Percentiles rank a stretch among this genome's conserved stretches.
Evolutionary conservation across 2,797 vertebrate genomes (phyloP).

Genomic region (Smutsia temminckii): DNA sequence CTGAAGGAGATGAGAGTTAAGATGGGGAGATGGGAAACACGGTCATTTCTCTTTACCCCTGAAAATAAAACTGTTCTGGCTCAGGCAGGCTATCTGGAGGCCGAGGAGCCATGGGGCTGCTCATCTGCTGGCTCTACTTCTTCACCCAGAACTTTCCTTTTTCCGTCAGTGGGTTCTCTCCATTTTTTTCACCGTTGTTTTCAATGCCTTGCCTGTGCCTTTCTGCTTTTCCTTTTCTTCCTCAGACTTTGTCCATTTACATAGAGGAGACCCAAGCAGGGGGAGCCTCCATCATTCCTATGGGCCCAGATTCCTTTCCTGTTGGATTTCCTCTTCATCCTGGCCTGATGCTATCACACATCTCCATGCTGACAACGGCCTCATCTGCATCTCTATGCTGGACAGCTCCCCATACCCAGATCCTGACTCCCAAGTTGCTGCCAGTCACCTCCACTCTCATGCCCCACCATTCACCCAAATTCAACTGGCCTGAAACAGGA

Average conservation of each 20-base stretch:
- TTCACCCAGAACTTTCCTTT: neutral
- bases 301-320: neutral
- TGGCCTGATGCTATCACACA: rapidly evolving
- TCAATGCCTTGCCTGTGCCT: too few species aligned
- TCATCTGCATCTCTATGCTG: neutral
- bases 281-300: neutral
- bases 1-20: neutral
- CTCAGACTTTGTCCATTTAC: neutral
- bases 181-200: neutral
- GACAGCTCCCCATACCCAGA: neutral
- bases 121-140: neutral
- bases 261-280: neutral
- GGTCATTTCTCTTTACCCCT: neutral
- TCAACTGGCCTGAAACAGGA: neutral
- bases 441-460: neutral
- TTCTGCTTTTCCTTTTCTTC: neutral
- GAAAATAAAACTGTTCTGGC: neutral
- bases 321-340: neutral
- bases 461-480: neutral
- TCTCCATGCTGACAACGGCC: neutral
- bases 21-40: neutral
- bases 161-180: neutral
- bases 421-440: neutral
- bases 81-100: neutral
- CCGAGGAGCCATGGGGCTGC: neutral